Conservation (phyloP, 2,888 invertebrate genomes). For the Ophioninae sp. region DNA sequence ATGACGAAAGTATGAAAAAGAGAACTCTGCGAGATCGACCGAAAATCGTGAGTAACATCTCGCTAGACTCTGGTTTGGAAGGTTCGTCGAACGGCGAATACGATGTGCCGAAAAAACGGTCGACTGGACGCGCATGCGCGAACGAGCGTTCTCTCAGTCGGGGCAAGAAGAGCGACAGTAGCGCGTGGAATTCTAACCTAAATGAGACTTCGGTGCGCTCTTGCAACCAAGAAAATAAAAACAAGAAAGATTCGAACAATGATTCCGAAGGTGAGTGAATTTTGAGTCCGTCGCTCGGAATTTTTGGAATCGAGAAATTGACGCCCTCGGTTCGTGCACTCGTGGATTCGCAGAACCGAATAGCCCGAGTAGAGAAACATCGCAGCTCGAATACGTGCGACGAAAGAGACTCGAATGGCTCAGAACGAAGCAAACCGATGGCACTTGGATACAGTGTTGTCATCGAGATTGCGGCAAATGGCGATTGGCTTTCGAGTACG, state of each 20-base stretch:
- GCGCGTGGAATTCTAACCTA: not conserved
- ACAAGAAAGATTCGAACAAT: not conserved
- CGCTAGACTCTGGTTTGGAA: not conserved
- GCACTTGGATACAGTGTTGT: slow-evolving; percentile 85
- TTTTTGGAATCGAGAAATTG: not conserved
- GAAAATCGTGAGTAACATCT: not conserved
- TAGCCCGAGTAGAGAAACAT: not conserved
- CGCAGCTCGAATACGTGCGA: not conserved
- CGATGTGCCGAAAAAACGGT: not conserved
- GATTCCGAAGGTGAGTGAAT: not conserved
- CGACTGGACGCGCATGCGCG: not conserved
- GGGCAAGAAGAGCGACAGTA: not conserved
- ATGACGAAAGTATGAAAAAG: not conserved
- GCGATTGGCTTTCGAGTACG: slow-evolving; percentile 83
- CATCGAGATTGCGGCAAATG: slow-evolving; percentile 82
- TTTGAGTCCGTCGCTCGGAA: not conserved
- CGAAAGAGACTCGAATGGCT: slow-evolving; percentile 79
- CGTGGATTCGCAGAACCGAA: not conserved
- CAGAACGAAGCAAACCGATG: slow-evolving; percentile 81
- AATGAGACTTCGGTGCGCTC: not conserved
- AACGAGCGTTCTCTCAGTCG: not conserved
- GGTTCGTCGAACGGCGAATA: not conserved
- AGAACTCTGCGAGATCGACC: not conserved
- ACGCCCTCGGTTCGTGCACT: not conserved
- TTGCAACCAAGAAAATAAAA: not conserved